Conservation (phyloP, 2,888 invertebrate species). For the Polyommatus icarus region DNA sequence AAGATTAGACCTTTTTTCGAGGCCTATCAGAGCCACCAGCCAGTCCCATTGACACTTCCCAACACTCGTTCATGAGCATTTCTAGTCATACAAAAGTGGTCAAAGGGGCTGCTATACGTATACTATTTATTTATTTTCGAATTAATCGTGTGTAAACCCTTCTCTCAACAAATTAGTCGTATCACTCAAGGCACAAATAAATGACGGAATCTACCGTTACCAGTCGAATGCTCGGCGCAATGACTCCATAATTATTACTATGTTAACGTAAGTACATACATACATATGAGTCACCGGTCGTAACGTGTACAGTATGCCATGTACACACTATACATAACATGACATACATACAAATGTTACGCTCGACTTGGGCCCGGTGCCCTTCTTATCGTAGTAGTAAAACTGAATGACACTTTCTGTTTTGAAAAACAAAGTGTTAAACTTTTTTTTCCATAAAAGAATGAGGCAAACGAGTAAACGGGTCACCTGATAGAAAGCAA, state of each 20-base stretch:
- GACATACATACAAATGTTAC: constrained; percentile 22
- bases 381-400: constrained; percentile 17
- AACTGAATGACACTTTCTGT: constrained; percentile 7
- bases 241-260: constrained; percentile 53
- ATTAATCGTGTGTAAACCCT: not conserved
- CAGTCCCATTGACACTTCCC: too few relatives aligned
- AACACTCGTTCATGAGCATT: not conserved
- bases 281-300: constrained; percentile 27
- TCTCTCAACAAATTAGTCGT: constrained; percentile 26
- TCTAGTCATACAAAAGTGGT: too few relatives aligned
- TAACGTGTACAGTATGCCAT: constrained; percentile 15
- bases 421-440: not conserved
- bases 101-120: not conserved
- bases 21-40: too few relatives aligned
- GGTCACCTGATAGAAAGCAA: too few relatives aligned
- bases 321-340: constrained; percentile 37
- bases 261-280: constrained; percentile 30
- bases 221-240: constrained; percentile 55
- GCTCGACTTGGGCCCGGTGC: constrained; percentile 12
- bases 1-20: not conserved
- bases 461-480: too few relatives aligned
- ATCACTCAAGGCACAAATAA: constrained; percentile 63
- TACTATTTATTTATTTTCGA: not conserved
- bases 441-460: too few relatives aligned
- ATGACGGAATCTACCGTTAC: constrained; percentile 69